Conservation (phyloP, 2,888 invertebrate genomes). For the Nephrotoma appendiculata region DNA sequence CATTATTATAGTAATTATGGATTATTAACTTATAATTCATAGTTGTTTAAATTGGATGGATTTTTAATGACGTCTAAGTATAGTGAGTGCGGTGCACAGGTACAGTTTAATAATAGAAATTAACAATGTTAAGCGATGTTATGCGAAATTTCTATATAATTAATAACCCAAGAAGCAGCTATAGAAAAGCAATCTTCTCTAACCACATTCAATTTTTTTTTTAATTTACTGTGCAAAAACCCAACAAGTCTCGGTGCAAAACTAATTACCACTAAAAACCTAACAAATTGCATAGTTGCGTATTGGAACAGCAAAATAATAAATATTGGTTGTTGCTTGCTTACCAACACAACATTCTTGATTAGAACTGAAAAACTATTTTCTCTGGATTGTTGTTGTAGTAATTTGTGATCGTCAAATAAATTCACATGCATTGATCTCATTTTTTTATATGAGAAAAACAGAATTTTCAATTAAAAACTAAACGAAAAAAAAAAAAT, state of each 20-base stretch:
- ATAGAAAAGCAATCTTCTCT: background rate
- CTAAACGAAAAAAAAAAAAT: background rate
- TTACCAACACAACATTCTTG: no score
- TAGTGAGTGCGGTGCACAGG: background rate
- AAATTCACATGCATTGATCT: background rate
- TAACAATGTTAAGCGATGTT: background rate
- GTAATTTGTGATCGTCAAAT: background rate
- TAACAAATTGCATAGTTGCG: background rate
- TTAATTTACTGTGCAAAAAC: background rate
- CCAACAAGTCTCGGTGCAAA: background rate
- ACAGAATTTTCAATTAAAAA: background rate
- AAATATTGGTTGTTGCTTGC: background rate
- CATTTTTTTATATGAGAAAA: background rate
- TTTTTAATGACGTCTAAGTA: background rate
- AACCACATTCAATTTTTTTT: background rate
- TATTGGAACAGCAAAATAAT: background rate
- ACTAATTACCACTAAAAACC: background rate
- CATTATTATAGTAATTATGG: background rate
- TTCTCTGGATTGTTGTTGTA: background rate
- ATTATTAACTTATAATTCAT: background rate
- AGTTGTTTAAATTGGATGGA: background rate
- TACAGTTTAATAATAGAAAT: background rate
- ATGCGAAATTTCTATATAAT: background rate
- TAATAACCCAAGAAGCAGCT: background rate
- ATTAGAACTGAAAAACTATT: background rate